Conservation (phyloP, 1,140 invertebrate species). For the Ceratina calcarata region DNA sequence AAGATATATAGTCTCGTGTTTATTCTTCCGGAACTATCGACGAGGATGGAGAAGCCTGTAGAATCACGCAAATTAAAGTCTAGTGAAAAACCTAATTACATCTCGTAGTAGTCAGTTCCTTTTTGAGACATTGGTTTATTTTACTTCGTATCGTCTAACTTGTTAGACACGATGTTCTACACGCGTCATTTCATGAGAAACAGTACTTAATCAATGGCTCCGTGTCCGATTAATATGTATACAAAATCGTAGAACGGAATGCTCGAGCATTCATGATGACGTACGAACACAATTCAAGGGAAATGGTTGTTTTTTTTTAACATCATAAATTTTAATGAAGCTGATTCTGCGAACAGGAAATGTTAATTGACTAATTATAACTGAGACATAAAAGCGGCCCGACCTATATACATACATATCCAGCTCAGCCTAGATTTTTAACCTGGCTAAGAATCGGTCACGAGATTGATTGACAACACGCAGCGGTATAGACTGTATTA, state of each 20-base stretch:
- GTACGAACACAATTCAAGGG: not conserved
- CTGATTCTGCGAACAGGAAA: slow-evolving; percentile 11
- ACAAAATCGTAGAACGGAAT: not conserved
- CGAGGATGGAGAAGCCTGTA: not conserved
- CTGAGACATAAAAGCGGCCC: not conserved
- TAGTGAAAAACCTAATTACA: not conserved
- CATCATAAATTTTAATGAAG: not conserved
- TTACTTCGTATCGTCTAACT: no score
- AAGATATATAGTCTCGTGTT: slow-evolving; percentile 46
- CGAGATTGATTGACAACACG: slow-evolving; percentile 14
- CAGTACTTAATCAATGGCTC: no score
- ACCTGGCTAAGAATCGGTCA: not conserved
- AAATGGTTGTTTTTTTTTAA: slow-evolving; percentile 4
- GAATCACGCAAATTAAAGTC: slow-evolving; percentile 23
- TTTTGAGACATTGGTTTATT: not conserved
- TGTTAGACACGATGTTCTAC: not conserved
- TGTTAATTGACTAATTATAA: slow-evolving; percentile 43
- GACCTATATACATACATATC: slow-evolving; percentile 26
- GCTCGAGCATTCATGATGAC: not conserved
- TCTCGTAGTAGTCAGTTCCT: not conserved
- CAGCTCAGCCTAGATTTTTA: not conserved
- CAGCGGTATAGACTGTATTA: not conserved
- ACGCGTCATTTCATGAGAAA: not conserved
- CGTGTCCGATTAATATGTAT: not conserved
- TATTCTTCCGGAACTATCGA: slow-evolving; percentile 41